phyloP scores from a whole-genome alignment of 2,888 invertebrate genomes.

The Drosophila barbarae region DNA sequence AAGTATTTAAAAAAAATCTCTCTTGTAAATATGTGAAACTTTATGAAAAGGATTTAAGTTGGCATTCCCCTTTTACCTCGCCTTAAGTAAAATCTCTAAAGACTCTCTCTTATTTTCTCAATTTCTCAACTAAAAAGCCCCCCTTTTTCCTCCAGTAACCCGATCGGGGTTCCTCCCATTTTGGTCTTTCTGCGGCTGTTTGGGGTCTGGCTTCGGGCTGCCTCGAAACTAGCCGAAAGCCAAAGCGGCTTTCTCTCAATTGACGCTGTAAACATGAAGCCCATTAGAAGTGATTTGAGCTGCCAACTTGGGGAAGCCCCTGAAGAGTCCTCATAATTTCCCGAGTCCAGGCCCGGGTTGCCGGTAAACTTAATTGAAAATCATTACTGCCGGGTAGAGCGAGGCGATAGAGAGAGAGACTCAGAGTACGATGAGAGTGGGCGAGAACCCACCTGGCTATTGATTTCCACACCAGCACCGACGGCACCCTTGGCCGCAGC shows the following conservation, averaged over 20 bases:
- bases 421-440: conserved; percentile 3
- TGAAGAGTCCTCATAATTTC: conserved; percentile 69
- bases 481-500: conserved; percentile 71
- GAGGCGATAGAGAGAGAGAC: neutral
- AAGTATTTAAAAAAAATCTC: too few relatives aligned
- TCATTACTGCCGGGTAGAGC: conserved; percentile 49
- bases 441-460: conserved; percentile 47
- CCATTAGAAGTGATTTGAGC: conserved; percentile 75
- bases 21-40: too few relatives aligned
- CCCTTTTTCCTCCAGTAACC: conserved; percentile 23
- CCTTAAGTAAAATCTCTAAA: too few relatives aligned
- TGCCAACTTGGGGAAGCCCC: conserved; percentile 66
- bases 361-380: conserved; percentile 69
- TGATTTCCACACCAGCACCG: conserved; percentile 64
- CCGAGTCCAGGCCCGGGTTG: conserved; percentile 29
- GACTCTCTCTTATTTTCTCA: neutral
- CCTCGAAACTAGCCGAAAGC: conserved; percentile 39
- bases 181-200: conserved; percentile 26
- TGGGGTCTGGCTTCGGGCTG: conserved; percentile 51
- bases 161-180: conserved; percentile 33
- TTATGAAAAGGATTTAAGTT: neutral
- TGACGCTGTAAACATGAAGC: conserved; percentile 77
- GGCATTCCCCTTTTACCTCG: too few relatives aligned
- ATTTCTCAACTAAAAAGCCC: neutral
- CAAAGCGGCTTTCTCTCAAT: conserved; percentile 76